Percentiles rank a stretch among this genome's conserved stretches.
These are phyloP conservation scores for Hydra vulgaris DNA, from an alignment of 30 jellyfish, hydroid and myxozoan genomes.

Conservation along the genomic window DNA sequence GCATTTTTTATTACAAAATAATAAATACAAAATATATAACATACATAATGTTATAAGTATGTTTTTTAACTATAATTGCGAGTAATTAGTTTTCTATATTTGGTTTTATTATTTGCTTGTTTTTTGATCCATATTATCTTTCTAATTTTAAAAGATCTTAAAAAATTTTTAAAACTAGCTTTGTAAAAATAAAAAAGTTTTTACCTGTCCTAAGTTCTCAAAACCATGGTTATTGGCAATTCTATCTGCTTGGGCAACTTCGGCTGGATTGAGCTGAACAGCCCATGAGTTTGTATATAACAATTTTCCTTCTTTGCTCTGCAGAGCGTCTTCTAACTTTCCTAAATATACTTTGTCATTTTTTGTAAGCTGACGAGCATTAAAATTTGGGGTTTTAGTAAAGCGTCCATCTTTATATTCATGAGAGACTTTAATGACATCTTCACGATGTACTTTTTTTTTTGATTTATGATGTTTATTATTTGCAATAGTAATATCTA, in stretches of 20 bases:
- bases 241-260: slow-evolving; percentile 92
- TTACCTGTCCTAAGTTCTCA: slow-evolving; percentile 94
- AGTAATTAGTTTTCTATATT: too few relatives aligned
- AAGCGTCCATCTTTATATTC: slow-evolving; percentile 22
- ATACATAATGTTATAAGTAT: too few relatives aligned
- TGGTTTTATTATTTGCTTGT: too few relatives aligned
- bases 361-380: slow-evolving; percentile 79
- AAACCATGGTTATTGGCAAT: slow-evolving; percentile 92
- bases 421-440: slow-evolving; percentile 19
- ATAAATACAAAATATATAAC: too few relatives aligned
- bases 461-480: not conserved
- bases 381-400: slow-evolving; percentile 31
- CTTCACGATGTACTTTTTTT: not conserved
- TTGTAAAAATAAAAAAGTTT: too few relatives aligned
- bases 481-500: not conserved
- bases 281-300: slow-evolving; percentile 95
- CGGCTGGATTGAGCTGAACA: slow-evolving; percentile 93
- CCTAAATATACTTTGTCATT: slow-evolving; percentile 68
- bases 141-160: too few relatives aligned
- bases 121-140: too few relatives aligned
- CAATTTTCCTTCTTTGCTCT: slow-evolving; percentile 60
- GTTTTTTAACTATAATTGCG: too few relatives aligned
- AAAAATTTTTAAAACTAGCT: too few relatives aligned
- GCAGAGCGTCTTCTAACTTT: slow-evolving; percentile 81
- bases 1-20: too few relatives aligned